Conservation (phyloP, 2,113 vertebrate genomes). For the Bufo gargarizans region DNA sequence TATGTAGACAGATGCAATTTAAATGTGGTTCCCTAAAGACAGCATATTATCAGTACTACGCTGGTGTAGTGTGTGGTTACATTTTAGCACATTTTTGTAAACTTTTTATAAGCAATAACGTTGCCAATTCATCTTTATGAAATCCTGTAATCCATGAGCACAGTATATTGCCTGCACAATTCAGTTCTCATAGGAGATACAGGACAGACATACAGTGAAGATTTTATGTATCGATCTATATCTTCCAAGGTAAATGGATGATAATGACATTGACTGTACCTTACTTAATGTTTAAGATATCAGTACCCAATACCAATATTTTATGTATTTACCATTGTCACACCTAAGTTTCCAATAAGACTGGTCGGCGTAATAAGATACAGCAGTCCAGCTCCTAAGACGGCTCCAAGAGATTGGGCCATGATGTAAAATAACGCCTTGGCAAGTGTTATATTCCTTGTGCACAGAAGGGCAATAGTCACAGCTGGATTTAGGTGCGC, state of each 20-base stretch:
- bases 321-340: slow-evolving; percentile 70
- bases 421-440: slow-evolving; percentile 76
- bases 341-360: slow-evolving; percentile 70
- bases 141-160: too few relatives aligned
- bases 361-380: slow-evolving; percentile 73
- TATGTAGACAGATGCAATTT: too few relatives aligned
- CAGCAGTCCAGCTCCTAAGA: slow-evolving; percentile 74
- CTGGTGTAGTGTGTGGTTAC: too few relatives aligned
- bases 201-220: neutral
- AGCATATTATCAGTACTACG: too few relatives aligned
- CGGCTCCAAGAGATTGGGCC: slow-evolving; percentile 79
- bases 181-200: neutral
- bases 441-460: slow-evolving; percentile 76
- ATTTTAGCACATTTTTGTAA: too few relatives aligned
- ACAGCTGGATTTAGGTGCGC: slow-evolving; percentile 81
- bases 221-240: neutral
- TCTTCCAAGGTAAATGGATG: neutral
- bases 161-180: neutral
- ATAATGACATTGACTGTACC: neutral
- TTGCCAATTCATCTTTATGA: too few relatives aligned
- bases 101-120: too few relatives aligned
- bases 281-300: too few relatives aligned
- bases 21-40: too few relatives aligned
- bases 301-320: too few relatives aligned
- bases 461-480: slow-evolving; percentile 76